phyloP scores from a whole-genome alignment of 2,113 vertebrate genomes.

The Lasiurus cinereus region DNA sequence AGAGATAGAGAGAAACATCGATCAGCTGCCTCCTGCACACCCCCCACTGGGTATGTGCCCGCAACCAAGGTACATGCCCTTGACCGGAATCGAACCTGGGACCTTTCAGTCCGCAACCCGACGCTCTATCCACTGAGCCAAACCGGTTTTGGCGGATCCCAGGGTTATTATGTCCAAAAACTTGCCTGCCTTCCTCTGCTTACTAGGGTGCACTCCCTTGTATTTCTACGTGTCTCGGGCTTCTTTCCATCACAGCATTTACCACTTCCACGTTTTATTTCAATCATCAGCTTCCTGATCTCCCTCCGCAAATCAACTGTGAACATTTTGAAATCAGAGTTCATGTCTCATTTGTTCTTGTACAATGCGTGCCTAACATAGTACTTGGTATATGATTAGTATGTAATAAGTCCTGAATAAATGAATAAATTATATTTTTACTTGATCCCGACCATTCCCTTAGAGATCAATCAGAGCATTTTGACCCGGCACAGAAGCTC shows the following conservation, averaged over 20 bases:
- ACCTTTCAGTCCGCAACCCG: no score
- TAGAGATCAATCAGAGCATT: not conserved
- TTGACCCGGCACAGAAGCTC: not conserved
- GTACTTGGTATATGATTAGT: not conserved
- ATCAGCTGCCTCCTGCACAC: no score
- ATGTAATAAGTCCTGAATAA: not conserved
- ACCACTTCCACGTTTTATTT: not conserved
- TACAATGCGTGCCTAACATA: not conserved
- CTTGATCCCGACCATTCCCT: not conserved
- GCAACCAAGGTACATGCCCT: no score
- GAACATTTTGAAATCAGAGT: conserved; percentile 16
- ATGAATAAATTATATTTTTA: not conserved
- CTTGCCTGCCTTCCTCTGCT: not conserved
- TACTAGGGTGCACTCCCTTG: not conserved
- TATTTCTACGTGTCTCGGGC: not conserved
- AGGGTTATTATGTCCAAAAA: not conserved
- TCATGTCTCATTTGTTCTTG: conserved; percentile 22
- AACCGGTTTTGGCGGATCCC: no score
- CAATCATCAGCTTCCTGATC: not conserved
- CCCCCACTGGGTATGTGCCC: no score
- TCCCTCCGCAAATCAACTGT: not conserved
- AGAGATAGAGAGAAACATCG: no score
- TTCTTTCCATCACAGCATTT: not conserved
- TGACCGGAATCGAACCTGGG: no score
- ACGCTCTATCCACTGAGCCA: no score